Evolutionary conservation across 30 jellyfish, hydroid and myxozoan species (phyloP).

Genomic region (Hydractinia symbiolongicarpus): DNA sequence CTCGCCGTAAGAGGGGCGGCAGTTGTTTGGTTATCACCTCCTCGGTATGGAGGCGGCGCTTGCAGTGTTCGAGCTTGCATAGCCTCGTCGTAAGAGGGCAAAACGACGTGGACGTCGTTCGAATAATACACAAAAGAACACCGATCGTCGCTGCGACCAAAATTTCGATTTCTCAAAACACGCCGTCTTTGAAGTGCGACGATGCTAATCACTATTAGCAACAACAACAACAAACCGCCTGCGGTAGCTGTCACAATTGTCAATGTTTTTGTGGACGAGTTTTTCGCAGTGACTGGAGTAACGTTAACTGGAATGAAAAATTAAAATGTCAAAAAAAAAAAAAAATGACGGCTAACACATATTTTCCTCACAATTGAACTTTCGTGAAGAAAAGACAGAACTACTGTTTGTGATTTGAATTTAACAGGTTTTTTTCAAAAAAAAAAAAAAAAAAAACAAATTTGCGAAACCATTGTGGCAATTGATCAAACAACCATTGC

Average conservation of each 20-base stretch:
- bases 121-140: constrained; percentile 75
- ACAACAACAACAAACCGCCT: constrained; percentile 77
- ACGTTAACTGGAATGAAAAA: background rate
- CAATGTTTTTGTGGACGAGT: constrained; percentile 64
- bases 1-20: too few species aligned
- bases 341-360: too few species aligned
- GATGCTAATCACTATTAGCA: constrained; percentile 57
- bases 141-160: constrained; percentile 65
- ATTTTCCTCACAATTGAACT: too few species aligned
- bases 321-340: too few species aligned
- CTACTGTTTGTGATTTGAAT: too few species aligned
- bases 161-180: constrained; percentile 35
- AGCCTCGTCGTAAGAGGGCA: constrained; percentile 96
- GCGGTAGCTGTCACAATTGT: constrained; percentile 91
- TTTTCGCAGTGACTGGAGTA: background rate
- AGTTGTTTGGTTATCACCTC: background rate
- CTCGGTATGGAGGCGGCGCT: constrained; percentile 80
- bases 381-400: too few species aligned
- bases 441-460: too few species aligned
- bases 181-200: constrained; percentile 91
- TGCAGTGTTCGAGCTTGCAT: constrained; percentile 60
- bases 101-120: constrained; percentile 71
- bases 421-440: too few species aligned
- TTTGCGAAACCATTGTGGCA: too few species aligned
- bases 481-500: too few species aligned